A percentile compares a stretch with the other conserved stretches of the same genome.
These are phyloP conservation scores for Tenualosa thibaudeaui DNA, from an alignment of 2,797 vertebrate genomes.

Conservation along the genomic window DNA sequence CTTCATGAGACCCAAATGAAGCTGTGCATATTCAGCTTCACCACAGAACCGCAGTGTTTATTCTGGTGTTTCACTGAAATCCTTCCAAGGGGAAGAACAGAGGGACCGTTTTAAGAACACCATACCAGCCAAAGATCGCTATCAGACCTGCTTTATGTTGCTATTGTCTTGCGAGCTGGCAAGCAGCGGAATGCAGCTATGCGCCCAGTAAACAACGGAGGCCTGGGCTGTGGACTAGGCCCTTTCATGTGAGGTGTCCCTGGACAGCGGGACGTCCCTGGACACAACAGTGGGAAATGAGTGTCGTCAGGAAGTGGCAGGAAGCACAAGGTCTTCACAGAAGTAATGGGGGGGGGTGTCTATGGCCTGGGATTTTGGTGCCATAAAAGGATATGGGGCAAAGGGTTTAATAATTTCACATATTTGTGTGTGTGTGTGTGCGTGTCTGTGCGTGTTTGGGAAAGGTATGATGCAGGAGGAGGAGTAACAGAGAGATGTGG, in stretches of 20 bases:
- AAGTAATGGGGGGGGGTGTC: conserved; percentile 45
- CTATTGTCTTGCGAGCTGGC: not conserved
- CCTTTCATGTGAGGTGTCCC: conserved; percentile 61
- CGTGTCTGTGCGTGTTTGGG: not conserved
- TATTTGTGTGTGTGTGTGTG: conserved; percentile 19
- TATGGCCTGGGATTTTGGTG: conserved; percentile 16
- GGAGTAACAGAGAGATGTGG: conserved; percentile 27
- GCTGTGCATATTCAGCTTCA: not conserved
- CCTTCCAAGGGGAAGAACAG: not conserved
- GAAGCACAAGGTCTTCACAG: conserved; percentile 50
- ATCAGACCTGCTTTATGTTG: not conserved
- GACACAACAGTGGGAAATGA: conserved; percentile 67
- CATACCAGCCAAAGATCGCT: not conserved
- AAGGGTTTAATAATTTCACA: not conserved
- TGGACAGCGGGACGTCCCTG: conserved; percentile 42
- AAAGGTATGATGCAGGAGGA: too few species aligned
- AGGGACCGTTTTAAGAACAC: not conserved
- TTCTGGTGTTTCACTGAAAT: conserved; percentile 2
- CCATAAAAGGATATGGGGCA: conserved; percentile 11
- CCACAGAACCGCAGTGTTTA: not conserved
- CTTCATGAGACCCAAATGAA: not conserved
- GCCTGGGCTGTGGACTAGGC: conserved; percentile 33
- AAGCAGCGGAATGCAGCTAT: not conserved
- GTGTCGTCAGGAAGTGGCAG: conserved; percentile 39
- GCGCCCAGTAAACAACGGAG: not conserved